Evolutionary conservation across 2,888 invertebrate species (phyloP).

Genomic region (Dioctria linearis): DNA sequence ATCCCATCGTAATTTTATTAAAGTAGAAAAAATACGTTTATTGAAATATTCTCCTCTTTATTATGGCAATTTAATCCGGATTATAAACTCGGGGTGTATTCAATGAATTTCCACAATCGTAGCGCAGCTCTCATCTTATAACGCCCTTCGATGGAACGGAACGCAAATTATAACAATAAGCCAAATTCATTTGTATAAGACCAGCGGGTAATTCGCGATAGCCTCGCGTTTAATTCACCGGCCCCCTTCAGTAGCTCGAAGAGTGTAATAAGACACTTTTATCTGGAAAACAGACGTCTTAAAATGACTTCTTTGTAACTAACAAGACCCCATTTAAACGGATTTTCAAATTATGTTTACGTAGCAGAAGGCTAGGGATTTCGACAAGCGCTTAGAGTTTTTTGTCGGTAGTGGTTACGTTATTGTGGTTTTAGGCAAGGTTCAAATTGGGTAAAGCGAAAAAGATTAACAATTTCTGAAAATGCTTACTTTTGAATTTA

Average conservation of each 20-base stretch:
- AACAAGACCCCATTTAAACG: constrained; percentile 53
- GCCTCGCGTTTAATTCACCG: constrained; percentile 39
- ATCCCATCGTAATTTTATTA: constrained; percentile 27
- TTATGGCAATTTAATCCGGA: constrained; percentile 27
- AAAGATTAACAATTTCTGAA: constrained; percentile 51
- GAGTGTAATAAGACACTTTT: constrained; percentile 51
- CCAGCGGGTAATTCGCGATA: constrained; percentile 26
- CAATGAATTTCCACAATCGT: constrained; percentile 12
- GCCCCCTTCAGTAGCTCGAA: constrained; percentile 34
- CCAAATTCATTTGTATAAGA: constrained; percentile 51
- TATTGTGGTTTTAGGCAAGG: constrained; percentile 41
- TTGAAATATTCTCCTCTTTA: constrained; percentile 40
- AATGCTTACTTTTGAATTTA: constrained; percentile 55
- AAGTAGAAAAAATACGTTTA: constrained; percentile 43
- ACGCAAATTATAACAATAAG: constrained; percentile 48
- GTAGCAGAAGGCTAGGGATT: constrained; percentile 53
- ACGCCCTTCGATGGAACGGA: not conserved
- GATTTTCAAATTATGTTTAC: constrained; percentile 55
- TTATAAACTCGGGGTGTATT: constrained; percentile 29
- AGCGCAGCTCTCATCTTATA: not conserved
- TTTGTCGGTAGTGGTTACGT: constrained; percentile 34
- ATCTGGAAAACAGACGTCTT: constrained; percentile 50
- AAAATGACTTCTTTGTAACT: constrained; percentile 52
- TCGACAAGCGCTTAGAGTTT: constrained; percentile 30
- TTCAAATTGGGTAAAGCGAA: constrained; percentile 50